Evolutionary conservation across 1,140 invertebrate genomes (phyloP), one percentile per base, ranked within the genome.

Genomic region (Bombus ignitus): DNA sequence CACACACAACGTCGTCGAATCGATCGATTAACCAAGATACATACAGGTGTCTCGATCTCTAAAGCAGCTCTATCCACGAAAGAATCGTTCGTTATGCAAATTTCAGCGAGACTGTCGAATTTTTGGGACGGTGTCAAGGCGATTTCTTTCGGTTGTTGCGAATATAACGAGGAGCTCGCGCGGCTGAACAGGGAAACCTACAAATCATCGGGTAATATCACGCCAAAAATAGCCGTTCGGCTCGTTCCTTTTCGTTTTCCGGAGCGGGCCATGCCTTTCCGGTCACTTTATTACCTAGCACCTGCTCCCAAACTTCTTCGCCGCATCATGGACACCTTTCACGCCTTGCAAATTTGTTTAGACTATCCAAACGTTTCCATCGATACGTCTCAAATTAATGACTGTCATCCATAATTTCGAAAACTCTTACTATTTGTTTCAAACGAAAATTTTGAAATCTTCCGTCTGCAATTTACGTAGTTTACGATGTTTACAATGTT

Each of bases 281-380:
- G 83, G 88, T 90, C 87, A 90, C 89, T 92, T 93, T 93, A 92
- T 91, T 87, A 78, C 80, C 70, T 79, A 87, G 76, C 91, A 91
- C 88, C 90, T 92, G 92, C 92, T 91, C 85, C 70, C 65, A 90
- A 91, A 89, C 70, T 75, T 79, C 72, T 47, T 85, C 75, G 42
- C 83, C 12, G 42, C 22, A 22, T 53, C 66, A 42, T 15, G 79
- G 88, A 85, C 84, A 89, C 87, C 88, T 89, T 89, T 89, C 88
- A 76, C 81, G 47, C 12, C 28, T 42, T 71, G n/a, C 39, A 62
- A 77, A 47, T 42, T 72, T 79, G 71, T 66, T 66, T 74, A 71
- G 66, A 32, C 47, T 18, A 59, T 72, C 37, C 25, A 15, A 28
- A 28, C 80, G 65, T 32, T 39, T 25, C 32, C 25, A 13, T 53